Evolutionary conservation across 2,888 invertebrate species (phyloP).

Genomic region (Ornithoptera priamus): DNA sequence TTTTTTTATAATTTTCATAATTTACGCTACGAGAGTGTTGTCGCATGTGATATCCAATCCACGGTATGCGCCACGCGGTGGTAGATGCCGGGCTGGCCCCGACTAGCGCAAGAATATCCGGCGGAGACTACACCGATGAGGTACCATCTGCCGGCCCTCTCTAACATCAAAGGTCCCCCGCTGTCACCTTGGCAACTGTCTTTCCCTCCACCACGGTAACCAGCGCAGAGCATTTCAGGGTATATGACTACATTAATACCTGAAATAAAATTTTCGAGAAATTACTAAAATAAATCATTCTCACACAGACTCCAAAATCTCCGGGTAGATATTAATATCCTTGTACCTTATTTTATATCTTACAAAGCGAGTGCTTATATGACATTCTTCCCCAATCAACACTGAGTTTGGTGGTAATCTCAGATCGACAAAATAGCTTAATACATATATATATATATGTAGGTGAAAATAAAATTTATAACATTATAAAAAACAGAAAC

Average conservation of each 20-base stretch:
- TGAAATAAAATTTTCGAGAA: conserved; percentile 38
- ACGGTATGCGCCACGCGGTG: conserved; percentile 95
- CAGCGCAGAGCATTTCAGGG: conserved; percentile 97
- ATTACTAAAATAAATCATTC: background rate
- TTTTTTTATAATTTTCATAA: background rate
- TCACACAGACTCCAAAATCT: no score
- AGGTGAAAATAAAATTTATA: no score
- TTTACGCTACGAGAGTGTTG: conserved; percentile 60
- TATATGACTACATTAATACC: conserved; percentile 95
- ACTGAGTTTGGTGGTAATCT: no score
- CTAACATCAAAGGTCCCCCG: conserved; percentile 94
- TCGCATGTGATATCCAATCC: conserved; percentile 91
- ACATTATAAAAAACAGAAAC: no score
- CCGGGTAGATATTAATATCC: no score
- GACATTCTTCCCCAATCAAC: no score
- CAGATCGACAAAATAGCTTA: no score
- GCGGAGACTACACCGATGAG: conserved; percentile 95
- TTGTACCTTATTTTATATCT: no score
- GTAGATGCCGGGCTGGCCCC: conserved; percentile 96
- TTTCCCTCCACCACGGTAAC: conserved; percentile 92
- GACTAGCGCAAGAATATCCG: conserved; percentile 95
- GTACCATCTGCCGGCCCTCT: conserved; percentile 92
- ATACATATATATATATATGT: no score
- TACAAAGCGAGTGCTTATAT: no score
- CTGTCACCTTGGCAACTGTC: conserved; percentile 90